Conservation (phyloP, 2,888 invertebrate genomes). For the Sturmia bella region DNA sequence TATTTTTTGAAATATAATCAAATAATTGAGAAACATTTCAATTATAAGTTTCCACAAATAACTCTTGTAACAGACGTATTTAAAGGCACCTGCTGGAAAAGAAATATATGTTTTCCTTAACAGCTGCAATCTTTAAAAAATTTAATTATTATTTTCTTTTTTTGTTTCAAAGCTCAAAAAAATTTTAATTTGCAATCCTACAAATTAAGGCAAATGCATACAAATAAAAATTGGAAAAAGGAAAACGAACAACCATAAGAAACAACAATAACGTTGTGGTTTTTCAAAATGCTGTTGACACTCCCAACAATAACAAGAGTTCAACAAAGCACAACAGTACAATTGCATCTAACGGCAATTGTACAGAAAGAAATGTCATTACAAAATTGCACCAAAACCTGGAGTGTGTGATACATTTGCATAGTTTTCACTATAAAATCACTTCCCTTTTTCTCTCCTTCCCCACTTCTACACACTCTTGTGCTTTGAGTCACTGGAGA, state of each 20-base stretch:
- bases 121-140: background rate
- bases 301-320: background rate
- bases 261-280: slow-evolving; percentile 45
- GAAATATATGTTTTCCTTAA: too few relatives aligned
- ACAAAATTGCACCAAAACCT: background rate
- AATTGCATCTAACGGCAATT: slow-evolving; percentile 35
- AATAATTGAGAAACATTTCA: too few relatives aligned
- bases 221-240: slow-evolving; percentile 23
- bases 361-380: slow-evolving; percentile 30
- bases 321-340: slow-evolving; percentile 1
- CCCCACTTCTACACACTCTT: background rate
- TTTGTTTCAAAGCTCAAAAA: background rate
- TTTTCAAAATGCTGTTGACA: slow-evolving; percentile 8
- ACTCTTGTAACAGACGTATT: too few relatives aligned
- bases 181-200: slow-evolving; percentile 7
- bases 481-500: background rate
- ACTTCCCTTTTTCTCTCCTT: background rate
- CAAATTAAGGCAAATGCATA: slow-evolving; percentile 26
- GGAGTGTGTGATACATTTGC: background rate
- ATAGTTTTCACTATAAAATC: slow-evolving; percentile 21
- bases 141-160: background rate
- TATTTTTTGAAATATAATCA: too few relatives aligned
- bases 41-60: too few relatives aligned
- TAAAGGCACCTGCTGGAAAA: too few relatives aligned
- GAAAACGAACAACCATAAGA: too few relatives aligned